Evolutionary conservation across 2,797 vertebrate genomes (phyloP), one percentile per base, ranked within the genome.

Genomic region (Gobio occitaniae): DNA sequence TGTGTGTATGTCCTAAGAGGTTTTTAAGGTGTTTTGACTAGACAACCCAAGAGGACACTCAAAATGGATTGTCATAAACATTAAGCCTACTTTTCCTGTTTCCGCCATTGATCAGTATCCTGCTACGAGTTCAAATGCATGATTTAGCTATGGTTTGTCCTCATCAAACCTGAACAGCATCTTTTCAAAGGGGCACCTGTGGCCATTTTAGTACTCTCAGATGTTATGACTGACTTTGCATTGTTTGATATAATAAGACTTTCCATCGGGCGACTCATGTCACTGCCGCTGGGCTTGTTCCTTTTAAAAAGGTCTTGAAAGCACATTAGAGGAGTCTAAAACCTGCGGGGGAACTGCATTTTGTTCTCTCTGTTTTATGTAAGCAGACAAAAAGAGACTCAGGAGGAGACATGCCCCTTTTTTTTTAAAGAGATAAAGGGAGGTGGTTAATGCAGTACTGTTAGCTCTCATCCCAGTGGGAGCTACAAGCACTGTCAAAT

Each of bases 281-380:
- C 84, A 61, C 75, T 82, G 82, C 83, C 10, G 21, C 68, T 74
- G 81, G 2, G 38, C 85, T 63, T 75, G 78, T 80, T 52, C 32
- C 88, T 89, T 90, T 89, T 91, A 86, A 88, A 87, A 87, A 61
- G 52, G 82, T 90, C 89, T 90, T 92, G 87, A 92, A 93, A 94
- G 91, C 89, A 92, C 91, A 90, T 93, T 90, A 92, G 87, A 91
- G 77, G 61, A 81, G 78, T 74, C 84, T 50, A 69, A 38, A 69
- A 82, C 92, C 91, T 82, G 4, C 71, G 87, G 90, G 86, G 84
- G 72, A 69, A 81, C 48, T 32, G 1, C 17, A 19, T 48, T 82
- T 78, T 84, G 38, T 76, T 63, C 66, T 87, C 87, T 72, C 63
- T 86, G 81, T 84, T 56, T 84, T 86, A 82, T 83, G 80, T 71